Conservation (phyloP, 2,888 invertebrate species). For the Ormyrus labotus region DNA sequence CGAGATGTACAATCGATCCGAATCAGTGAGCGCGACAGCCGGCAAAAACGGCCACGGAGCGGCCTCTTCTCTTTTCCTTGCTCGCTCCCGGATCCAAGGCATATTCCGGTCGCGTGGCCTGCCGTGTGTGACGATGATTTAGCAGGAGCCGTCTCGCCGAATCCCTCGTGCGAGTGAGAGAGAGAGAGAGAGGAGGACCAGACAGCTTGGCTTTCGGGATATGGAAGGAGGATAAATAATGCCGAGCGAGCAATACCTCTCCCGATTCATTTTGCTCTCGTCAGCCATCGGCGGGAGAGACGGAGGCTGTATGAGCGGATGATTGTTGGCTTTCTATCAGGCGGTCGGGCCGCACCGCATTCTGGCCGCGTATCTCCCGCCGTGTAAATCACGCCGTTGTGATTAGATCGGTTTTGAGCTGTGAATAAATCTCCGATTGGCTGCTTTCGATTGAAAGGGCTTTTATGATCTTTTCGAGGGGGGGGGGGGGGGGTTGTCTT, state of each 20-base stretch:
- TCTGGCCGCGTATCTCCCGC: no score
- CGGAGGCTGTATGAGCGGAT: neutral
- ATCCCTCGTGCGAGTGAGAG: neutral
- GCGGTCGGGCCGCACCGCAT: no score
- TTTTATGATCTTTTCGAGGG: no score
- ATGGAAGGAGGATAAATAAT: constrained; percentile 17
- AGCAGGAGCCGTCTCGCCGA: neutral
- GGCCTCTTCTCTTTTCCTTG: neutral
- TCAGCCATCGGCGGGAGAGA: neutral
- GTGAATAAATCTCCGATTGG: no score
- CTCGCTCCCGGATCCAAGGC: neutral
- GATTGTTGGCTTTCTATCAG: constrained; percentile 15
- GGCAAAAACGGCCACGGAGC: neutral
- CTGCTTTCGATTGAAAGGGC: no score
- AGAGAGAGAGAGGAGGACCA: no score
- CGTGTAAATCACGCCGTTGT: no score
- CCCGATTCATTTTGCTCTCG: constrained; percentile 21
- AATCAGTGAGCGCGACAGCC: constrained; percentile 1
- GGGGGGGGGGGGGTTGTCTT: no score
- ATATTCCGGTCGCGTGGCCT: neutral
- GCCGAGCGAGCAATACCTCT: constrained; percentile 5
- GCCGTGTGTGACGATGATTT: constrained; percentile 16
- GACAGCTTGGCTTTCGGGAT: no score
- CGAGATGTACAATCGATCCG: neutral
- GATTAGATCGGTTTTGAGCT: no score